These are phyloP conservation scores for Urocynchramus pylzowi DNA, from an alignment of 2,113 vertebrate genomes.

Conservation along the genomic window DNA sequence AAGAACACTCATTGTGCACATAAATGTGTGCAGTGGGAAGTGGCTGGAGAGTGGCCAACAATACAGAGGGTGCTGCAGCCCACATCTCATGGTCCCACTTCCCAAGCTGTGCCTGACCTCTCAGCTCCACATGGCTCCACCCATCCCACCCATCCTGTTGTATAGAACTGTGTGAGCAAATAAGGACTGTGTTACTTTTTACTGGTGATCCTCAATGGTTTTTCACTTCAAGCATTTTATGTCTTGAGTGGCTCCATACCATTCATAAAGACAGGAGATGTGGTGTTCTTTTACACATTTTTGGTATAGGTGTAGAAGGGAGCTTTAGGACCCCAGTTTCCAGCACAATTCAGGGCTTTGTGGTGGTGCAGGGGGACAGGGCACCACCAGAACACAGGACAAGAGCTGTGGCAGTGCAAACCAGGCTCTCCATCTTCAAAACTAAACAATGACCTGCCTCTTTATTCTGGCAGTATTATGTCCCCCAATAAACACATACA, in stretches of 20 bases:
- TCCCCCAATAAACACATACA: background rate
- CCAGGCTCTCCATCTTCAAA: background rate
- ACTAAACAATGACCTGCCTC: background rate
- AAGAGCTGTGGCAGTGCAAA: background rate
- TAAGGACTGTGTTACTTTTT: background rate
- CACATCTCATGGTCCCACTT: background rate
- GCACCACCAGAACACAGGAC: background rate
- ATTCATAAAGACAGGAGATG: background rate
- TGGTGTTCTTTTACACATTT: background rate
- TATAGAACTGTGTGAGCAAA: background rate
- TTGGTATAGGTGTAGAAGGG: background rate
- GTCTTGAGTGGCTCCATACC: background rate
- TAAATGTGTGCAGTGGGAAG: background rate
- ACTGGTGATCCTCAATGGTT: background rate
- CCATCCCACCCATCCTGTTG: rapidly evolving
- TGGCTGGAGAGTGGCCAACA: background rate
- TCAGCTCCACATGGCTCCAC: background rate
- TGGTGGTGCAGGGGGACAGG: background rate
- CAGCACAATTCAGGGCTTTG: background rate
- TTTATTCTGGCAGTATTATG: background rate
- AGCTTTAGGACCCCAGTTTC: background rate
- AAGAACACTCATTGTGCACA: background rate
- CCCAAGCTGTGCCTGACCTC: background rate
- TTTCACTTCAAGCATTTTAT: background rate
- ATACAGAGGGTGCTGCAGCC: background rate